Evolutionary conservation across 2,113 vertebrate species (phyloP), one percentile per base, ranked within the genome.

Genomic region (Propithecus coquereli): DNA sequence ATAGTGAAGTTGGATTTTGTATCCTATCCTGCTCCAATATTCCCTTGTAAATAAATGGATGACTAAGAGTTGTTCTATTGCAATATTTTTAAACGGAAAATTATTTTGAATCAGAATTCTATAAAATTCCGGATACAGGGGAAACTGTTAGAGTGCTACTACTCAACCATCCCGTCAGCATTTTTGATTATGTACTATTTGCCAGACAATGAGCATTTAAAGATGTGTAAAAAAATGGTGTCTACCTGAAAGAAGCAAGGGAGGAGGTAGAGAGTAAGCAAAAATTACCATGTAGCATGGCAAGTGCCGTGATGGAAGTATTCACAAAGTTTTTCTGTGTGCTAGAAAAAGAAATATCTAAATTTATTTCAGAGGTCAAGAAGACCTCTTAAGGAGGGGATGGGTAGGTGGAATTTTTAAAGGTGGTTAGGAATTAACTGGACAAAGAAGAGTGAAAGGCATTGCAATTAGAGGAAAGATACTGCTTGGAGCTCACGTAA

Each of bases 61-160:
- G 22, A 76, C 22, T 43, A 80, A 85, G 16, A 91, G 20, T 23
- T 74, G 18, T 57, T 79, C 30, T 68, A 34, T 2, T n/a, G 43
- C 18, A 92, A 18, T 52, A 45, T 77, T 74, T 90, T 14, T 45
- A 76, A 63, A 65, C 47, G 79, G 43, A 66, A 93, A 68, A 80
- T 54, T 85, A 17, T 43, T 87, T 95, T 87, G 0, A 90, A 61
- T 93, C 74, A 85, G n/a, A 88, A 87, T 76, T 87, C n/a, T 76
- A 16, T 32, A 43, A 54, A 79, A 40, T 91, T 70, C 45, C 82
- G 57, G 3, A 54, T 79, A 16, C 16, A 25, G 40, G 32, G 5
- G 43, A 68, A 84, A 82, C 40, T 63, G 22, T 65, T 90, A 70
- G n/a, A 87, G 40, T 45, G 6, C 0, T 54, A 65, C 50, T 45